A percentile compares a stretch with the other conserved stretches of the same genome.
Conservation (phyloP, 1,140 invertebrate species). For the Solenopsis fugax region DNA sequence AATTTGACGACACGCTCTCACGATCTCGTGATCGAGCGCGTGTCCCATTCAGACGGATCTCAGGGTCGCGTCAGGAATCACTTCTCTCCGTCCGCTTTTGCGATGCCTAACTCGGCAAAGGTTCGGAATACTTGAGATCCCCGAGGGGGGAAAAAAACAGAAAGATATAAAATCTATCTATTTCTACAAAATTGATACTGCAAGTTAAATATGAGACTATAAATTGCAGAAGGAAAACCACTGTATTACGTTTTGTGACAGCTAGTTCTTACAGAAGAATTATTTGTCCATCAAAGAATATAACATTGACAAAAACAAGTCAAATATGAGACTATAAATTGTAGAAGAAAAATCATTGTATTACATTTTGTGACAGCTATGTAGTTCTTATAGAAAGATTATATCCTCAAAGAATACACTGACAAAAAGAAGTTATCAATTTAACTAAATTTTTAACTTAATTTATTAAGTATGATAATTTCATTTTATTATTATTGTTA, state of each 20-base stretch:
- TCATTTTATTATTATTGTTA: too few species aligned
- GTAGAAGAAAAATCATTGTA: too few species aligned
- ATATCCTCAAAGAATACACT: too few species aligned
- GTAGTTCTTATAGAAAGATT: too few species aligned
- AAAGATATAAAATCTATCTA: neutral
- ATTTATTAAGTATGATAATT: too few species aligned
- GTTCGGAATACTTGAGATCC: neutral
- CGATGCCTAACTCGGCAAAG: neutral
- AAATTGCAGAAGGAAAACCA: neutral
- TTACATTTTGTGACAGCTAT: too few species aligned
- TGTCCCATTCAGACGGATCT: conserved; percentile 60
- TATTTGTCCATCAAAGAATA: too few species aligned
- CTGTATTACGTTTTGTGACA: neutral
- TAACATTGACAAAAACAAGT: too few species aligned
- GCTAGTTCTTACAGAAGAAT: neutral
- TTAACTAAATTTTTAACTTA: too few species aligned
- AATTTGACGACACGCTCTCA: neutral
- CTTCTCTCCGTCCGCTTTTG: neutral
- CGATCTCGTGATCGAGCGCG: neutral
- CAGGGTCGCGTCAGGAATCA: conserved; percentile 48
- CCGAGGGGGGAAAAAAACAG: too few species aligned
- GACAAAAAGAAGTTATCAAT: too few species aligned
- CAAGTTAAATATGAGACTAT: neutral
- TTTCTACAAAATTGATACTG: neutral
- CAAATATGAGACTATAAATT: too few species aligned